Percentiles rank a stretch among this genome's conserved stretches.
Evolutionary conservation across 1,140 invertebrate species (phyloP).

Genomic region (Lasioglossum albipes): DNA sequence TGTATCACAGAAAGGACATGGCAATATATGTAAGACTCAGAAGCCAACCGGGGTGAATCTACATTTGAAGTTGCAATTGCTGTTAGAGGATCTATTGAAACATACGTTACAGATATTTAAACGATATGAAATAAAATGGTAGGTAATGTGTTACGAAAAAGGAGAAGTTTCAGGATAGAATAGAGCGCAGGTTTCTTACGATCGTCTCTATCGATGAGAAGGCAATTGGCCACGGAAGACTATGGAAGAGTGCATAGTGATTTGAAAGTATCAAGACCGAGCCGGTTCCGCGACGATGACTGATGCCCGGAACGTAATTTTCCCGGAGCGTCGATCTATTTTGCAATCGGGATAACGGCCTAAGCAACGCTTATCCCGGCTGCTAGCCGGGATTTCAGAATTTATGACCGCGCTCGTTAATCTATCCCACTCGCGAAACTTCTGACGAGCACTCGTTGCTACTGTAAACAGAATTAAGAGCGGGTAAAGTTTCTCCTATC

Average conservation of each 20-base stretch:
- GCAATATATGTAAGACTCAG: too few species aligned
- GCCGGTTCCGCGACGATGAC: neutral
- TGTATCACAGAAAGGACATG: too few species aligned
- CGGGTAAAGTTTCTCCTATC: slow-evolving; percentile 2
- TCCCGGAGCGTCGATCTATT: neutral
- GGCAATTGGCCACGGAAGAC: too few species aligned
- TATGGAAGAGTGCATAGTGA: neutral
- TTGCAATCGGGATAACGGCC: slow-evolving; percentile 15
- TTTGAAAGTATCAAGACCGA: neutral
- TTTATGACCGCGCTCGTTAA: slow-evolving; percentile 35
- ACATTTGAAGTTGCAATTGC: too few species aligned
- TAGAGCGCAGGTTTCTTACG: too few species aligned
- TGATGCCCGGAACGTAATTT: neutral
- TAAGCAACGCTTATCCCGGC: neutral
- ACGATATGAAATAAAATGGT: too few species aligned
- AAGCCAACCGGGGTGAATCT: too few species aligned
- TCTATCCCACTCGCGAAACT: slow-evolving; percentile 21
- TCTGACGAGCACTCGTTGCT: slow-evolving; percentile 28
- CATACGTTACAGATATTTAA: too few species aligned
- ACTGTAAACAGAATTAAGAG: slow-evolving; percentile 47
- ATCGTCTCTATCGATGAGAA: too few species aligned
- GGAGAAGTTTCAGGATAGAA: too few species aligned
- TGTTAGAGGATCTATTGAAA: too few species aligned
- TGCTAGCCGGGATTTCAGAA: neutral
- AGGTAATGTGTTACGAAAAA: too few species aligned